phyloP scores from a whole-genome alignment of 2,113 vertebrate genomes.

The Falcunculus frontatus region DNA sequence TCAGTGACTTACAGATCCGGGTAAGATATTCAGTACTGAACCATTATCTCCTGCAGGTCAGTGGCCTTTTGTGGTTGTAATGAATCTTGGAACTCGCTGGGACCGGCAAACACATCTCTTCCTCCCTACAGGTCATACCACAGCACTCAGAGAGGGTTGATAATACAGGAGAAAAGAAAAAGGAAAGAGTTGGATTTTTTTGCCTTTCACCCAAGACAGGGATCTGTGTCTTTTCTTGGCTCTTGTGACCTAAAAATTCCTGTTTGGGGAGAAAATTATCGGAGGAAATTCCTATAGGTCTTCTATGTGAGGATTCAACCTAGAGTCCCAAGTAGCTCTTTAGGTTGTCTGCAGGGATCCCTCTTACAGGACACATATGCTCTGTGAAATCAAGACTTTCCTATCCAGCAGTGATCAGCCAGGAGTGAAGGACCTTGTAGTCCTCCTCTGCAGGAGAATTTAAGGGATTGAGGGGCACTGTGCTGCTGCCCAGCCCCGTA shows the following conservation, averaged over 20 bases:
- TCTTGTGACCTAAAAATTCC: not conserved
- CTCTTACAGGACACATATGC: not conserved
- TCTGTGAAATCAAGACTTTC: not conserved
- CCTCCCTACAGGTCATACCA: not conserved
- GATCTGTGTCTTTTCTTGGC: not conserved
- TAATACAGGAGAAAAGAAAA: not conserved
- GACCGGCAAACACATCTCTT: not conserved
- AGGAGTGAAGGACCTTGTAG: not conserved
- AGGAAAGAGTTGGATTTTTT: not conserved
- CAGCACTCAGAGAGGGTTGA: not conserved
- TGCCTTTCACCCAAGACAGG: not conserved
- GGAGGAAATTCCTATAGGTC: not conserved
- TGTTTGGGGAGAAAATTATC: not conserved
- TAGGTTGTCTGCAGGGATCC: not conserved
- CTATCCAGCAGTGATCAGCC: not conserved
- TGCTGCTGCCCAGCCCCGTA: not conserved
- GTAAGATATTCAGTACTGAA: constrained; percentile 63
- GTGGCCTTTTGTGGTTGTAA: not conserved
- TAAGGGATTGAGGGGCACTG: not conserved
- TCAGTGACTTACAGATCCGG: constrained; percentile 77
- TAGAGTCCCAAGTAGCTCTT: not conserved
- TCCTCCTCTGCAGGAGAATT: not conserved
- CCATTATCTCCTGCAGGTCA: not conserved
- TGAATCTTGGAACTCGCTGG: not conserved
- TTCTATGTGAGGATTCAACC: not conserved